These are phyloP conservation scores for Hetaerina americana DNA, from an alignment of 1,140 invertebrate genomes.

Conservation along the genomic window DNA sequence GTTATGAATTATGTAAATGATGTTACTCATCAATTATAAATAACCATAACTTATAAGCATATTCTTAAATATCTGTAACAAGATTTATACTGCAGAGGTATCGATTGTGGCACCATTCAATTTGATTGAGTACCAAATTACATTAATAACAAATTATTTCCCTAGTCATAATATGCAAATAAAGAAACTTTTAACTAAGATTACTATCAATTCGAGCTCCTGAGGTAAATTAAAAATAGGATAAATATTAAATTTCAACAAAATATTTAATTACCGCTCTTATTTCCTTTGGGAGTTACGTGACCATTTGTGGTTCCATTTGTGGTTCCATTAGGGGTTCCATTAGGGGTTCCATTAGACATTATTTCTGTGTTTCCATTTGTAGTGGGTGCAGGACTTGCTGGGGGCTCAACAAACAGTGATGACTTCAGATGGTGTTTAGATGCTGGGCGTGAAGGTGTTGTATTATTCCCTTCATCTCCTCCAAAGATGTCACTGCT, in stretches of 20 bases:
- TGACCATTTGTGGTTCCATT: background rate
- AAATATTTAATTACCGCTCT: background rate
- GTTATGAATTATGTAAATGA: no score
- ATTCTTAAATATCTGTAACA: no score
- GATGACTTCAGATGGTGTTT: background rate
- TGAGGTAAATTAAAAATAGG: no score
- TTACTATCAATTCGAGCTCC: no score
- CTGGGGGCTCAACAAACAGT: background rate
- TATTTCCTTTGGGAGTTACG: background rate
- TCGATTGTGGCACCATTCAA: no score
- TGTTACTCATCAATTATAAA: no score
- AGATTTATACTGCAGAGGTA: no score
- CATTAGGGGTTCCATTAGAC: background rate
- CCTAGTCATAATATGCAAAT: no score
- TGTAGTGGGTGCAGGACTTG: background rate
- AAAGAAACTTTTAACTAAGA: no score
- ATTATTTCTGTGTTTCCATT: background rate
- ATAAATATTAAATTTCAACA: background rate
- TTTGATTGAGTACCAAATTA: no score
- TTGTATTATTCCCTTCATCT: conserved; percentile 5
- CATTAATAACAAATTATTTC: no score
- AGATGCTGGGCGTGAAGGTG: conserved; percentile 9
- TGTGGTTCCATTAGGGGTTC: background rate
- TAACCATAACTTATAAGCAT: no score
- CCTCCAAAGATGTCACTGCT: conserved; percentile 46